Base-by-base conservation (phyloP, 2,797 vertebrate species). In the Muscicapa striata region DNA sequence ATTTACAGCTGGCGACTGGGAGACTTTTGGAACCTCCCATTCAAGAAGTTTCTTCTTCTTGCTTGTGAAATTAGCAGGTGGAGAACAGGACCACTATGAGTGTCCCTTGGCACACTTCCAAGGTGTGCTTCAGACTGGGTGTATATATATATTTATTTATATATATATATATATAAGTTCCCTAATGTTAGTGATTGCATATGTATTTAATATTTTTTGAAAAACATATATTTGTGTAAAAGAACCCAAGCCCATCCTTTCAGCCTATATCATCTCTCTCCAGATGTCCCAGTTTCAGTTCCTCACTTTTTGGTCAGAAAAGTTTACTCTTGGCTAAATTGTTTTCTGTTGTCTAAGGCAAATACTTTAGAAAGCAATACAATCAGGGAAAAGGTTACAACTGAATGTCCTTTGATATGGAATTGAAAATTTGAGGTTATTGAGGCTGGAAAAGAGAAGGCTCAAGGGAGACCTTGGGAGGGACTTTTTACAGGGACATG, bases 31-130 rank as follows among this genome's bases (percentile, higher is more conserved):
- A 75, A 20, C 12, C 12, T 73, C 13, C 22, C 13, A 54, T 52
- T 40, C 0, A 0, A 76, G 45, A 61, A 49, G 5, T 55, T 89
- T 73, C 16, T 51, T 51, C 21, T 41, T 72, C 40, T 62, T 52
- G 8, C 4, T 57, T 54, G 36, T 72, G 32, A 76, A 52, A 79
- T 11, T 20, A 64, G 6, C 7, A 5, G 29, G 27, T 68, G 9
- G 22, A 55, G 29, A 83, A n/a, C 6, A 32, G 16, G 23, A 52
- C 9, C 4, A 7, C 13, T 21, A 3, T 16, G 34, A 54, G 8
- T 9, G 2, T 51, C 36, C 0, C 0, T 32, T 67, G 26, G 34
- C 72, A 43, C 6, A 1, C 15, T 48, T 75, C 15, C 2, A 3
- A 92, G 49, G 7, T 40, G 9, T 84, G 20, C 55, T 40, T 52